A percentile compares a stretch with the other conserved stretches of the same genome.
Conservation (phyloP, 2,113 vertebrate species). For the Coturnix japonica region DNA sequence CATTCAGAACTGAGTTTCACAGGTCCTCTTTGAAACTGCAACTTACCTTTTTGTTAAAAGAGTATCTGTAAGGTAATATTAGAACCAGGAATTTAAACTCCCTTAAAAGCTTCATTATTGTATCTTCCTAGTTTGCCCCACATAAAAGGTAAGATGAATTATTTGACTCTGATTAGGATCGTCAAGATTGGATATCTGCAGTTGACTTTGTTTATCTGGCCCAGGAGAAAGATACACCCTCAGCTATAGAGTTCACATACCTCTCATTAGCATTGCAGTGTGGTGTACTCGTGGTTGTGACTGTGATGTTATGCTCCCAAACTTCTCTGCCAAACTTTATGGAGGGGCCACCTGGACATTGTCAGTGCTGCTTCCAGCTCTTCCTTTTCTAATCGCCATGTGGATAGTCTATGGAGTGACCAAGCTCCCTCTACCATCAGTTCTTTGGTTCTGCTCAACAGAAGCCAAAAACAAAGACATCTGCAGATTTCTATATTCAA, state of each 20-base stretch:
- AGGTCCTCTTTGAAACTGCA: background rate
- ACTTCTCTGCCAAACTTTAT: fast-evolving
- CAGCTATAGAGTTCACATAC: background rate
- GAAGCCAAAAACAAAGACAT: background rate
- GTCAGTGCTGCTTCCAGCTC: background rate
- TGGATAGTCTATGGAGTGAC: background rate
- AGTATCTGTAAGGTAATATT: background rate
- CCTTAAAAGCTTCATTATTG: background rate
- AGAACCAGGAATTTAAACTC: background rate
- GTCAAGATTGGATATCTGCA: background rate
- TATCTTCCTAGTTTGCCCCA: background rate
- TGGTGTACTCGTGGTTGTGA: background rate
- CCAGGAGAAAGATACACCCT: background rate
- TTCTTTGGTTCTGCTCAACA: background rate
- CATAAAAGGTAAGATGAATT: background rate
- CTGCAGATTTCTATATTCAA: background rate
- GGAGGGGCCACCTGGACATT: background rate
- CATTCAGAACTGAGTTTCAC: background rate
- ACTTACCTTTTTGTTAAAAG: background rate
- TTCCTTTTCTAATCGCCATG: background rate
- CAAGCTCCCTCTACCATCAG: background rate
- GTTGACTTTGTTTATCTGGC: background rate
- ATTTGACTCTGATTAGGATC: background rate
- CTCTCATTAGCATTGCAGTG: background rate
- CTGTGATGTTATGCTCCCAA: background rate